Conservation (phyloP, 2,113 vertebrate species). For the Pteruthius melanotis region DNA sequence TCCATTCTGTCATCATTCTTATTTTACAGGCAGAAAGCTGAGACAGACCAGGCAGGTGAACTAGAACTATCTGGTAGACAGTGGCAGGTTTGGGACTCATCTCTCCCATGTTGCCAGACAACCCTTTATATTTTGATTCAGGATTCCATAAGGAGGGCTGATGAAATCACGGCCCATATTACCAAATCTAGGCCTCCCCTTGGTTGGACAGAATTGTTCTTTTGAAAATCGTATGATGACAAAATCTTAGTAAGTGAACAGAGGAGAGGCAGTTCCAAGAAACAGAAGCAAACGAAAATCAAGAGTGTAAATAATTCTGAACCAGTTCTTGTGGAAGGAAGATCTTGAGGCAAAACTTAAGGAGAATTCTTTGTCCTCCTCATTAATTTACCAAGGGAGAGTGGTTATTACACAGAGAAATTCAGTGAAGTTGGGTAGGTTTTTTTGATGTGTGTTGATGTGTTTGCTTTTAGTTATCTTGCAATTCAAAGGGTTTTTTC, state of each 20-base stretch:
- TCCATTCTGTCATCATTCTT: not conserved
- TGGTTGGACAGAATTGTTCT: not conserved
- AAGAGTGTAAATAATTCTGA: not conserved
- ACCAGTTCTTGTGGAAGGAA: not conserved
- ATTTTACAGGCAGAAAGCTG: not conserved
- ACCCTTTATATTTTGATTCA: not conserved
- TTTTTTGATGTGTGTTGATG: not conserved
- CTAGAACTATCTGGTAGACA: not conserved
- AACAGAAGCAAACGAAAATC: not conserved
- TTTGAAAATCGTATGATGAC: not conserved
- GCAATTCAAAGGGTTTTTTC: not conserved
- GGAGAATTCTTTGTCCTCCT: not conserved
- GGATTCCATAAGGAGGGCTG: not conserved
- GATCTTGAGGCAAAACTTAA: not conserved
- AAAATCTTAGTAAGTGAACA: not conserved
- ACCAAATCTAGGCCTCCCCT: not conserved
- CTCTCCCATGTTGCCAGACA: not conserved
- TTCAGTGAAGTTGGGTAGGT: not conserved
- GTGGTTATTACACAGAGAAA: not conserved
- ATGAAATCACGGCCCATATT: rapidly evolving
- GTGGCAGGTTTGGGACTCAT: not conserved
- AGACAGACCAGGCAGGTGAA: not conserved
- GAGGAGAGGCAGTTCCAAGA: not conserved
- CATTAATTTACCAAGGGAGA: not conserved
- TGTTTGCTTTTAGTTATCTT: not conserved